These are phyloP conservation scores for Symphodus melops DNA, from an alignment of 2,113 vertebrate genomes.

Conservation along the genomic window DNA sequence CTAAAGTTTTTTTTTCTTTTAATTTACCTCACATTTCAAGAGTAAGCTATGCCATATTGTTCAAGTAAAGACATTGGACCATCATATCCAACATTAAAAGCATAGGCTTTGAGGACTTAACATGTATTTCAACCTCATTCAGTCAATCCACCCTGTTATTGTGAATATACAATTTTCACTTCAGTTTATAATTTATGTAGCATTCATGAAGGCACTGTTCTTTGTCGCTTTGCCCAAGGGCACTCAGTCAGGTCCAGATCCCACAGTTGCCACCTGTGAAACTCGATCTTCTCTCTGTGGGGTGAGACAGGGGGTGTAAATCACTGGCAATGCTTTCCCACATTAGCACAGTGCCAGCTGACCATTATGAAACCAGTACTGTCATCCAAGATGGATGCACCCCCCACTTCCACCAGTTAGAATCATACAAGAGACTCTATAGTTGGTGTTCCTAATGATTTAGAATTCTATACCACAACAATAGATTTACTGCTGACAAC, in stretches of 20 bases:
- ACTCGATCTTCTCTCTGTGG: slow-evolving; percentile 63
- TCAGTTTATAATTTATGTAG: background rate
- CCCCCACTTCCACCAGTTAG: slow-evolving; percentile 56
- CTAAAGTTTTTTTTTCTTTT: too few relatives aligned
- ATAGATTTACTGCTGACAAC: slow-evolving; percentile 50
- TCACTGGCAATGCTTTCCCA: slow-evolving; percentile 61
- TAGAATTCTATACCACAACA: slow-evolving; percentile 39
- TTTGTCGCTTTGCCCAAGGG: slow-evolving; percentile 54
- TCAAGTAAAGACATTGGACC: background rate
- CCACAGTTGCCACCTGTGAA: slow-evolving; percentile 67
- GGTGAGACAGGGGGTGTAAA: slow-evolving; percentile 66
- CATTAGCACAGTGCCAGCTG: slow-evolving; percentile 73
- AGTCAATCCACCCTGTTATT: background rate
- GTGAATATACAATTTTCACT: background rate
- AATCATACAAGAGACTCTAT: slow-evolving; percentile 43
- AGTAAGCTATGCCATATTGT: background rate
- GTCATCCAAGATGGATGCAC: slow-evolving; percentile 66
- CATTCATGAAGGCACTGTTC: slow-evolving; percentile 21
- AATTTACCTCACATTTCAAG: too few relatives aligned
- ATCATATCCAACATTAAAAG: slow-evolving; percentile 2
- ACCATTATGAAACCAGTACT: slow-evolving; percentile 57
- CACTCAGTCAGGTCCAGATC: slow-evolving; percentile 43
- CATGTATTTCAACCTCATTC: background rate
- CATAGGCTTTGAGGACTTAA: too few relatives aligned
- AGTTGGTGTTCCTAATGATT: slow-evolving; percentile 60